Evolutionary conservation across 2,888 invertebrate genomes (phyloP), one percentile per base, ranked within the genome.

Genomic region (Adela reaumurella): DNA sequence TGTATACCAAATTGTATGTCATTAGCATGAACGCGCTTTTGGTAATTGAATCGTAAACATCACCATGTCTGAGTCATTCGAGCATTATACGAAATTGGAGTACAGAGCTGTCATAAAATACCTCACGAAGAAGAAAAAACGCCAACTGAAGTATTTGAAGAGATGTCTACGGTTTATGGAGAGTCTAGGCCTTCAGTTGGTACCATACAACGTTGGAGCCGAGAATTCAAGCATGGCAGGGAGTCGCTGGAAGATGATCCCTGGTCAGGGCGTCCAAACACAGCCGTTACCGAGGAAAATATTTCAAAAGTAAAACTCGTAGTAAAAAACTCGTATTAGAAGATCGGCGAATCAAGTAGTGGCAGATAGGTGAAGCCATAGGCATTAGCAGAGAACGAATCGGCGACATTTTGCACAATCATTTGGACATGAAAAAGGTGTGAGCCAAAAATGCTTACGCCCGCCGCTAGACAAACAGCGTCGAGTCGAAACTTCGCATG

Each of bases 231-330:
- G 46, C 49, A 43, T 29, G 49, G 49, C 42, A n/a, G 46, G 43
- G 43, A 28, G 24, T 50, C 35, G 45, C 19, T 47, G 14, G 42
- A 50, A 50, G 29, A 50, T 50, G 45, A 50, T 47, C 47, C 51
- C 43, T 29, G 49, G 49, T 51, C 47, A 43, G 47, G 47, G 45
- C 51, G 48, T 43, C 47, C 51, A 45, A 49, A 51, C 41, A 47
- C 47, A 16, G 47, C 50, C 47, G 42, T 45, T 44, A 50, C 46
- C 20, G 46, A 44, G 42, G 45, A 43, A 49, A 49, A 48, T 24
- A 24, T 24, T 24, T 4, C 4, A 24, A 24, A 24, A 24, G 24
- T 24, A 24, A 24, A 24, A 24, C 24, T 6, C 4, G 8, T 6
- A 24, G 24, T 24, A 24, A 24, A 24, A 24, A 4, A 24, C 24